Percentiles rank a stretch among this genome's conserved stretches.
phyloP scores from a whole-genome alignment of 2,797 vertebrate genomes.

The Synanceia verrucosa region DNA sequence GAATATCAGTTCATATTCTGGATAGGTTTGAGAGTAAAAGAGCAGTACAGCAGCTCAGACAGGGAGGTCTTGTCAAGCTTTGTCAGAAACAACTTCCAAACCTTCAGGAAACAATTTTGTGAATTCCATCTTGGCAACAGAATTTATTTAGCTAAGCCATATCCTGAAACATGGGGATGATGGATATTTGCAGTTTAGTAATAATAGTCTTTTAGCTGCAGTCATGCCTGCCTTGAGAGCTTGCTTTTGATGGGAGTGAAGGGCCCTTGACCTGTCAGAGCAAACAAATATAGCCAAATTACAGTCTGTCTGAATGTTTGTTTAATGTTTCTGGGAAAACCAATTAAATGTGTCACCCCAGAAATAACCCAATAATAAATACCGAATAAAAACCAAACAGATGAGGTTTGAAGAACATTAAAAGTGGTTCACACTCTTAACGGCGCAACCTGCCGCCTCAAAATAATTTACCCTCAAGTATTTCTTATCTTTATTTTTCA shows the following conservation, averaged over 20 bases:
- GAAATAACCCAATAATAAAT: neutral
- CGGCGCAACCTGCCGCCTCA: neutral
- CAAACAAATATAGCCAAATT: neutral
- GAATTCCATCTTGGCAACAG: neutral
- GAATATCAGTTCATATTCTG: neutral
- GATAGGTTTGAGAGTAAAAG: neutral
- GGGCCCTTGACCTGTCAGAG: neutral
- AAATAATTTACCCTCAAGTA: conserved; percentile 10
- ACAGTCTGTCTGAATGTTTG: neutral
- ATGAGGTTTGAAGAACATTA: neutral
- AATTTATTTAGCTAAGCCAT: neutral
- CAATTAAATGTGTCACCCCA: neutral
- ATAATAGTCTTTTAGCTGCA: neutral
- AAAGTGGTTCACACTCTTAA: neutral
- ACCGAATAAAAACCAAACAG: neutral
- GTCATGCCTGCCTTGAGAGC: neutral
- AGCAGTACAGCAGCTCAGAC: neutral
- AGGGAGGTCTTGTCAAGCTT: neutral
- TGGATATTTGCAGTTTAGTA: neutral
- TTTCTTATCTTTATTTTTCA: neutral
- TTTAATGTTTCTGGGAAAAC: neutral
- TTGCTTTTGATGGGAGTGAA: neutral
- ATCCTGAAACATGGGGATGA: neutral
- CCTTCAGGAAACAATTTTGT: neutral
- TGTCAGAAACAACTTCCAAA: neutral